These are phyloP conservation scores for Pitangus sulphuratus DNA, from an alignment of 2,797 vertebrate genomes.

Conservation along the genomic window DNA sequence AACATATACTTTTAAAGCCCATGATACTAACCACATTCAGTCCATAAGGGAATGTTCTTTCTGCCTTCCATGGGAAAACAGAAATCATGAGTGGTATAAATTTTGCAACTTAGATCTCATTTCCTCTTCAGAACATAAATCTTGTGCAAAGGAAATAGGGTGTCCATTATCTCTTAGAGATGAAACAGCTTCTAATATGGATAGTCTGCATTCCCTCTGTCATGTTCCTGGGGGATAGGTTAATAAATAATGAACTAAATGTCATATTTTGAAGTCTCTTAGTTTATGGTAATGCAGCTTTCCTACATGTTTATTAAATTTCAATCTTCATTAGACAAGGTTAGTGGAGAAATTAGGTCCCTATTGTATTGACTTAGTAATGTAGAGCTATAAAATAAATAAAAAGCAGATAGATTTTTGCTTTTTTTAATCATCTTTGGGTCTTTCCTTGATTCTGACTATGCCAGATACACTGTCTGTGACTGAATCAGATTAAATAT, in stretches of 20 bases:
- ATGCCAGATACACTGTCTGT: not conserved
- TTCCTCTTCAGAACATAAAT: conserved; percentile 57
- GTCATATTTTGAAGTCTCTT: conserved; percentile 69
- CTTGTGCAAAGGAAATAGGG: conserved; percentile 42
- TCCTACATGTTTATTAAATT: conserved; percentile 62
- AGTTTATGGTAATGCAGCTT: conserved; percentile 35
- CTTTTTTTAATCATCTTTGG: not conserved
- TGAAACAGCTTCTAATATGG: conserved; percentile 55
- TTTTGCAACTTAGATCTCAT: conserved; percentile 52
- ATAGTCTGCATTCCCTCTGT: conserved; percentile 49
- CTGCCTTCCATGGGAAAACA: not conserved
- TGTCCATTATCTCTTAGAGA: conserved; percentile 57
- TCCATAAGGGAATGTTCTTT: not conserved
- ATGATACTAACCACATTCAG: not conserved
- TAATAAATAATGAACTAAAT: conserved; percentile 71
- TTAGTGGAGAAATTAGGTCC: conserved; percentile 51
- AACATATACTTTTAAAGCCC: not conserved
- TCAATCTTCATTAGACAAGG: conserved; percentile 59
- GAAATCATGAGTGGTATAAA: conserved; percentile 15
- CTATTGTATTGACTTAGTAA: conserved; percentile 27
- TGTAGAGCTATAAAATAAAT: conserved; percentile 17
- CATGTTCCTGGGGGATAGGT: conserved; percentile 48
- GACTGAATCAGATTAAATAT: not conserved
- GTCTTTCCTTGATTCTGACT: not conserved
- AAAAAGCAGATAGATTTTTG: not conserved